Base-by-base conservation (phyloP, 1,140 invertebrate species). In the Drosophila murphyi region DNA sequence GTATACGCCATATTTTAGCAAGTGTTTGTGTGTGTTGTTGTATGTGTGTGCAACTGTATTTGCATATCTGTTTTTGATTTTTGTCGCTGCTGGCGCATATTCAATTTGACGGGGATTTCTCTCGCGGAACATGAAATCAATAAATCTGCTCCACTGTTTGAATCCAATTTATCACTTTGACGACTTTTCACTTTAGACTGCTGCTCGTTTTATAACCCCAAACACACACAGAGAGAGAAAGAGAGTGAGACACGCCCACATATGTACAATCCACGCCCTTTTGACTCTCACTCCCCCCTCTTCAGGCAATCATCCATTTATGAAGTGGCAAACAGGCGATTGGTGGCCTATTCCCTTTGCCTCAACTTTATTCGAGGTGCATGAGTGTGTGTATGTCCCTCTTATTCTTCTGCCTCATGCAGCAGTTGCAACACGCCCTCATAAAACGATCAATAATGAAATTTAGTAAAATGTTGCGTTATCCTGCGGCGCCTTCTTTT, bases 101-200 rank as follows among this genome's bases (percentile, higher is more conserved):
- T 87, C 76, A 87, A 88, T 87, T 89, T 87, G 83, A 87, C 72
- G 74, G 67, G 77, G 48, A 31, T 35, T 29, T 48, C 34, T 12
- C 34, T 35, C 8, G 47, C 10, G 45, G 3, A 50, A 50, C 77
- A 87, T 82, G 82, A 90, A 89, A 89, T 89, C 85, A 89, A 89
- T 89, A 89, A 89, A 89, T 89, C 85, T 89, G 85, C 85, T 89
- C 72, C 86, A 81, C 78, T 78, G 86, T 89, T 85, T 89, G 81
- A 85, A 89, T 89, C 86, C 85, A 89, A 89, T 89, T 89, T 89
- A 89, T 89, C 85, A 89, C 85, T 89, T 89, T 89, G 62, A 75
- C 68, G 68, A 68, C 56, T 77, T 77, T 76, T 67, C 55, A 47
- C 51, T 47, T 32, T 63, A 20, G 5, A 41, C 52, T 72, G 72